These are phyloP conservation scores for Ruditapes philippinarum DNA, from an alignment of 1,140 invertebrate species.

Conservation along the genomic window DNA sequence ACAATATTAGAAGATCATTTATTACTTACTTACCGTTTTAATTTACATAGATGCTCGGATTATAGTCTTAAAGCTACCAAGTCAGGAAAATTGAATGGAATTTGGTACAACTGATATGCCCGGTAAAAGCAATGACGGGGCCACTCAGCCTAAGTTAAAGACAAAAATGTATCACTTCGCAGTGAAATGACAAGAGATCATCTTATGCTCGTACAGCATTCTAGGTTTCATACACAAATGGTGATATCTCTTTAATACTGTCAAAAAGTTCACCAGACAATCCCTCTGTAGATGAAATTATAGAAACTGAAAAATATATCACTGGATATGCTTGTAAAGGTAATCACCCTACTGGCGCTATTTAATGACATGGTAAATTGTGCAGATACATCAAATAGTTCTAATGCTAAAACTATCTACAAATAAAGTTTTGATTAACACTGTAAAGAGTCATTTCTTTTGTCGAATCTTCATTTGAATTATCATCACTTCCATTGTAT, in stretches of 20 bases:
- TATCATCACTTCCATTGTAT: constrained; percentile 54
- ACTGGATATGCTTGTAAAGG: constrained; percentile 61
- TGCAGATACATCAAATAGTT: neutral
- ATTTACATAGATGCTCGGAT: constrained; percentile 67
- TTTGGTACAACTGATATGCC: constrained; percentile 2
- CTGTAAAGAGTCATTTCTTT: constrained; percentile 65
- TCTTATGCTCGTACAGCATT: constrained; percentile 62
- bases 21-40: constrained; percentile 55
- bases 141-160: constrained; percentile 1
- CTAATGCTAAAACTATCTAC: constrained; percentile 50
- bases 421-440: constrained; percentile 65
- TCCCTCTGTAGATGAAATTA: constrained; percentile 66
- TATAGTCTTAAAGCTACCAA: constrained; percentile 51
- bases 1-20: constrained; percentile 65
- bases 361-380: constrained; percentile 58
- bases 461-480: constrained; percentile 68
- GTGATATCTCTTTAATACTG: constrained; percentile 70
- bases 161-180: constrained; percentile 58
- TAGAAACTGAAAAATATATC: constrained; percentile 62
- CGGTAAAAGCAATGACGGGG: constrained; percentile 35
- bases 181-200: constrained; percentile 68
- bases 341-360: constrained; percentile 12
- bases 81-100: constrained; percentile 4
- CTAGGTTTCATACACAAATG: constrained; percentile 66
- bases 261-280: constrained; percentile 66